Conservation (phyloP, 2,888 invertebrate species). For the Polyommatus iphigenia region DNA sequence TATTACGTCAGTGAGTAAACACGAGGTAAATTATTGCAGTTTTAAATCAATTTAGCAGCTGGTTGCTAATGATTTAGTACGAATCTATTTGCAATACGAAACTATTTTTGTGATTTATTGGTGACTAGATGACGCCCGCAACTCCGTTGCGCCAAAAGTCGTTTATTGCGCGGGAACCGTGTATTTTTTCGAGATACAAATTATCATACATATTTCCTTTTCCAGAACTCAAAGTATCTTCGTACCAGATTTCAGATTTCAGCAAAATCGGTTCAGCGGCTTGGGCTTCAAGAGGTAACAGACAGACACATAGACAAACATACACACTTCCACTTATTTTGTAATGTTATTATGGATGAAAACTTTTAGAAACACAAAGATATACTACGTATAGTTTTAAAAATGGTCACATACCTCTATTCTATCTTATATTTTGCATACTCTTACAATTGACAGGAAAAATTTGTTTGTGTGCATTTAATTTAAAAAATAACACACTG, state of each 20-base stretch:
- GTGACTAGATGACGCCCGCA: background rate
- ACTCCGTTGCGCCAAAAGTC: background rate
- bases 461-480: too few species aligned
- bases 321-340: too few species aligned
- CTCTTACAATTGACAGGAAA: too few species aligned
- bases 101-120: background rate
- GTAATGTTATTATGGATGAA: too few species aligned
- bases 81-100: background rate
- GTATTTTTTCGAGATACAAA: background rate
- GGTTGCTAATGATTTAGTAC: background rate
- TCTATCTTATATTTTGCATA: too few species aligned
- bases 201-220: background rate
- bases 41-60: background rate
- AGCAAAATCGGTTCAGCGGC: background rate
- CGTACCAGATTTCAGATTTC: background rate
- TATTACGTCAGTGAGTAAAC: slow-evolving; percentile 21
- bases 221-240: background rate
- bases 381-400: too few species aligned
- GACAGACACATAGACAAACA: too few species aligned
- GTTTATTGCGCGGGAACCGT: too few species aligned
- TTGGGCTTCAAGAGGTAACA: background rate
- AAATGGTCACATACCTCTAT: too few species aligned
- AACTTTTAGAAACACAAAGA: too few species aligned
- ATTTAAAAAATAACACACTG: too few species aligned
- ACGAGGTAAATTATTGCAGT: slow-evolving; percentile 4